Percentiles rank a stretch among this genome's conserved stretches.
These are phyloP conservation scores for Erpetoichthys calabaricus DNA, from an alignment of 2,797 vertebrate genomes.

Conservation along the genomic window DNA sequence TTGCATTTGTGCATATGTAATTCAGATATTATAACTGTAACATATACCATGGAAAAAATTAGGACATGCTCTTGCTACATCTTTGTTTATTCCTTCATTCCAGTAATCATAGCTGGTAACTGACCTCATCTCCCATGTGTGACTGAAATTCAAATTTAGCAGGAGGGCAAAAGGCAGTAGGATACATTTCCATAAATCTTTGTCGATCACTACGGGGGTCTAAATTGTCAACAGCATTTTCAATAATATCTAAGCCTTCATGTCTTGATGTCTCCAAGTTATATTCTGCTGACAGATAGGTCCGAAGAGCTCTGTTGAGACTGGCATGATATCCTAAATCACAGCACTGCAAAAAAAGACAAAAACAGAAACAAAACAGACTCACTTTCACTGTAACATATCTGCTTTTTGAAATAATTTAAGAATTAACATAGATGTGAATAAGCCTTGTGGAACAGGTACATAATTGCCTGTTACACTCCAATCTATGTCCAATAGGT, in stretches of 20 bases:
- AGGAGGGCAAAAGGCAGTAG: conserved; percentile 85
- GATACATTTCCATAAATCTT: conserved; percentile 97
- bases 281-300: conserved; percentile 93
- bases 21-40: too few species aligned
- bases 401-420: too few species aligned
- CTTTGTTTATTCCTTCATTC: too few species aligned
- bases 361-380: conserved; percentile 14
- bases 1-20: too few species aligned
- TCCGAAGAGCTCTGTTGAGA: conserved; percentile 85
- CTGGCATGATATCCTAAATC: conserved; percentile 93
- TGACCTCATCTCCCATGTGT: conserved; percentile 96
- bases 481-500: too few species aligned
- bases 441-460: too few species aligned
- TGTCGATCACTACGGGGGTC: conserved; percentile 92
- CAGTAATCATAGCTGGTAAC: conserved; percentile 3
- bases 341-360: conserved; percentile 62
- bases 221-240: conserved; percentile 92
- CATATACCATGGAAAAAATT: too few species aligned
- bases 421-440: too few species aligned
- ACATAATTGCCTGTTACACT: too few species aligned
- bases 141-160: conserved; percentile 92
- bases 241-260: conserved; percentile 93
- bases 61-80: too few species aligned
- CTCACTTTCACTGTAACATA: neutral
- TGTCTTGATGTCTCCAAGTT: conserved; percentile 95